Base-by-base conservation (phyloP, 2,888 invertebrate species). In the Drosophila neotestacea region DNA sequence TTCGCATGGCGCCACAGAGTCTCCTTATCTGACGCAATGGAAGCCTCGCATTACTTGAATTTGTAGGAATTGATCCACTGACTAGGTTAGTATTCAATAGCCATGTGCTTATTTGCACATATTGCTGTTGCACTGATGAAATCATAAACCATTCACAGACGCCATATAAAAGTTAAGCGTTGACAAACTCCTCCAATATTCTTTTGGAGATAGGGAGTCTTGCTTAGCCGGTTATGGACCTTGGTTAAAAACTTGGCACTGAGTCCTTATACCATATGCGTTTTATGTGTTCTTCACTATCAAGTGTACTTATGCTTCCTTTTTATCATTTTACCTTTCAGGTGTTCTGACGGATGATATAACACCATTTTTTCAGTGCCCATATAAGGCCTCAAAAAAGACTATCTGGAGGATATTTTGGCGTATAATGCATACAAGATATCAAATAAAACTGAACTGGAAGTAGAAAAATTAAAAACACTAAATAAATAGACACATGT, bases 111-210 rank as follows among this genome's bases (percentile, higher is more conserved):
- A 6, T 44, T n/a, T 34, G 5, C 10, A 11, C 4, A 0, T 6
- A 7, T 6, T 48, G 10, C 0, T 3, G 3, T 44, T 55, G 48
- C 73, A 46, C 80, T 91, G 91, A 91, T 90, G 91, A 91, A 73
- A 59, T 74, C 76, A 62, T 91, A 91, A 91, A 90, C 90, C 91
- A 91, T 91, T 91, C 91, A 90, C 91, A 90, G 91, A 91, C 91
- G 73, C 73, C 90, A 83, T 90, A 89, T 85, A 78, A 90, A 77
- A 56, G 84, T 79, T 64, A 68, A 77, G 73, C 81, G 39, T 34
- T 67, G 90, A 70, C 75, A 80, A 87, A 62, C 91, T 81, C 66
- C 80, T 88, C 58, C 90, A 91, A 91, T 91, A 91, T 91, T 90
- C 69, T 91, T 91, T 91, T 91, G 90, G 64, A 79, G 81, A 78